Evolutionary conservation across 1,140 invertebrate species (phyloP), one percentile per base, ranked within the genome.

Genomic region (Ips nitidus): DNA sequence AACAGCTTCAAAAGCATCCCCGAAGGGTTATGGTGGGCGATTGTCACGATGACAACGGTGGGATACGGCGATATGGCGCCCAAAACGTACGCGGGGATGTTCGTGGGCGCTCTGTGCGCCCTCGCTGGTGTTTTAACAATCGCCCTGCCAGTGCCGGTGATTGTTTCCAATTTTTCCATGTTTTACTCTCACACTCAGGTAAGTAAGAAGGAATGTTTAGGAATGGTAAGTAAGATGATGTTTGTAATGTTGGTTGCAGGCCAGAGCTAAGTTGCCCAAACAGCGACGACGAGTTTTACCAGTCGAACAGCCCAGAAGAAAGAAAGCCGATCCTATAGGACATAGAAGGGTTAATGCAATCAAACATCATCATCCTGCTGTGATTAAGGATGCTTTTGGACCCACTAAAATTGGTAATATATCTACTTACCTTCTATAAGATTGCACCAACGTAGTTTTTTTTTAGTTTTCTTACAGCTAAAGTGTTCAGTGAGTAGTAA

Each of bases 131-230:
- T 97, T 65, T 84, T 97, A 1, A 95, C 93, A 38, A 97, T 97
- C 74, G 94, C 94, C 1, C 85, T 97, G 40, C 94, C 94, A 0
- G 94, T 98, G 50, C 95, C 94, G 2, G 94, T 97, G 74, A 96
- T 97, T 71, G 94, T 97, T 64, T 93, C 91, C 74, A 97, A 97
- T 82, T 97, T 97, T 84, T 92, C 91, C 38, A 93, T 94, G 89
- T 95, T 95, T 81, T 96, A 96, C 79, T 94, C 93, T 1, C 94
- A 97, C 78, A 95, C 94, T 2, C 89, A 91, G 86, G 89, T 88
- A 81, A 85, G 53, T 66, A 55, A 22, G 22, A 22, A 22, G 22
- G 22, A 22, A 22, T 22, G 22, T 22, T 22, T 41, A 60, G 6
- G 45, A 4, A 5, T 62, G 37, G 22, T 53, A 8, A 50, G 7